Evolutionary conservation across 2,113 vertebrate genomes (phyloP), one percentile per base, ranked within the genome.

Genomic region (Pavo muticus): DNA sequence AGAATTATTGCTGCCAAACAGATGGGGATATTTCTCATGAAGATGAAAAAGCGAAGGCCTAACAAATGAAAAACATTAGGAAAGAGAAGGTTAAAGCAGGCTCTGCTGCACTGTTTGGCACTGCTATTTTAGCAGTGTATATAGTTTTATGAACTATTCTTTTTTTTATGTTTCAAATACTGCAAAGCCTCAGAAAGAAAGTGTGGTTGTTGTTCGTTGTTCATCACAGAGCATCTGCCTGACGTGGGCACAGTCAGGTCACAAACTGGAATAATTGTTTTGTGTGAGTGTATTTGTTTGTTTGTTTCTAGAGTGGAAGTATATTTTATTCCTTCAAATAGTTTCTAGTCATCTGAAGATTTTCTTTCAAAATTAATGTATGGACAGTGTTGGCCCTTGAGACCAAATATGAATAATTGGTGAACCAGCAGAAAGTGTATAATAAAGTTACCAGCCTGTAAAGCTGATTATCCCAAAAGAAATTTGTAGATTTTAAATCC

Each of bases 11-110:
- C 72, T 27, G 71, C 65, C 60, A 85, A 91, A 74, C 75, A 94
- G 65, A 93, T 95, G 88, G 91, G 69, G 79, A 69, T 81, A 87
- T 95, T 96, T 92, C 87, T 95, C 75, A 82, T 59, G 42, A 87
- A 93, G 93, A 87, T 69, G 71, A 81, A 92, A 90, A 92, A 85
- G 50, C 45, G 60, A 81, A 89, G 65, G 83, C 54, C 57, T 78
- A 91, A 88, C 90, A 89, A 93, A 90, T 68, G 71, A 91, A 90
- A 64, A 95, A 60, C n/a, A 71, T 85, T 88, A 74, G 71, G 67
- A 54, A 91, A 87, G 39, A 68, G 81, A 92, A 96, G 72, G 60
- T 85, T 90, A 95, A 86, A 91, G 69, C 44, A 81, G 79, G 16
- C 32, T 83, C 47, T 83, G 60, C 85, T 76, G 79, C 69, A 77